Evolutionary conservation across 2,113 vertebrate species (phyloP), one percentile per base, ranked within the genome.

Genomic region (Zapus hudsonius): DNA sequence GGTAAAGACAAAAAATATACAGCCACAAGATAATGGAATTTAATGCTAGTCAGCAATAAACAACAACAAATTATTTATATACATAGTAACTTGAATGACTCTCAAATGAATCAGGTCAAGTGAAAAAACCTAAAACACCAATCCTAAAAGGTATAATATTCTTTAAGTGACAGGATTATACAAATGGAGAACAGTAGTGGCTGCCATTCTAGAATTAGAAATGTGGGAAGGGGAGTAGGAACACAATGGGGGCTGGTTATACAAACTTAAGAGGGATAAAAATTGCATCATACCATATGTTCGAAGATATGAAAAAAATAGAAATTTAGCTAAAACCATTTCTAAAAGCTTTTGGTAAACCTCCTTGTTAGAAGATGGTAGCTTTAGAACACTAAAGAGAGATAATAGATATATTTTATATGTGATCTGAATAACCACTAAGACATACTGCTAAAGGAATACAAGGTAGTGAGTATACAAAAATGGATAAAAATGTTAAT

Each of bases 81-180:
- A 90, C 10, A 52, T 33, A 52, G 84, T 33, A 90, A 87, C 69
- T 38, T 76, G 29, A 93, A 92, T 59, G 27, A 91, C n/a, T 57
- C 40, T 66, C 66, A 78, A 91, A 40, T 57, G 27, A 85, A 86
- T 64, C 83, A 83, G 0, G 16, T 27, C 55, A 92, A 69, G 23
- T 66, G 79, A 72, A 79, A 86, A 89, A 86, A 55, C 27, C 29
- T 23, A 52, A 72, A 80, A 91, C 55, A 36, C 17, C 29, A 90
- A 69, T 22, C 42, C n/a, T 44, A 52, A 94, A 72, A 83, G 23
- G 36, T 23, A 23, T 70, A 87, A 38, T 33, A 82, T 52, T 81
- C 57, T 80, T 84, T 81, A 87, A 84, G 87, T 84, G 66, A 89
- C 73, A 89, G 67, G 66, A 92, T 47, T 81, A 94, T 9, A 64